phyloP scores from a whole-genome alignment of 2,888 invertebrate genomes.

The Nemotelus pantherinus region DNA sequence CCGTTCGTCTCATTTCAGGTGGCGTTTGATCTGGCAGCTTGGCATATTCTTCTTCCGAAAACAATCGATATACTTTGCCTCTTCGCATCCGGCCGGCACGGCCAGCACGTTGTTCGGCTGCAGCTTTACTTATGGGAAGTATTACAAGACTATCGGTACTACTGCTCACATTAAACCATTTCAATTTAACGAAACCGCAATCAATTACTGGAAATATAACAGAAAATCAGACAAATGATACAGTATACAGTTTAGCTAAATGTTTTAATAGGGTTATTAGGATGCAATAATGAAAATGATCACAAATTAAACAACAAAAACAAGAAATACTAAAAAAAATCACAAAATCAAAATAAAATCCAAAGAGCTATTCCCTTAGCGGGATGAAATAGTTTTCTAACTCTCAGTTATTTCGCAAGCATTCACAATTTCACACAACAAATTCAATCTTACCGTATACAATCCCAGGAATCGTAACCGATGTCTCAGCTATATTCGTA shows the following conservation, averaged over 20 bases:
- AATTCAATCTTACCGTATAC: conserved; percentile 76
- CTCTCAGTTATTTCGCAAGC: neutral
- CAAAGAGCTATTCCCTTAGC: too few species aligned
- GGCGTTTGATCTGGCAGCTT: conserved; percentile 77
- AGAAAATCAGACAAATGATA: too few species aligned
- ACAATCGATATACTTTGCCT: conserved; percentile 88
- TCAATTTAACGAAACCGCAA: conserved; percentile 93
- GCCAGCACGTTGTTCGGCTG: conserved; percentile 92
- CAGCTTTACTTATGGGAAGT: conserved; percentile 85
- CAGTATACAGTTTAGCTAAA: too few species aligned
- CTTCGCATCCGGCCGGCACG: conserved; percentile 85
- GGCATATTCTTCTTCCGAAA: conserved; percentile 79
- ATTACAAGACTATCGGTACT: conserved; percentile 86
- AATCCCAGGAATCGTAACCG: conserved; percentile 93
- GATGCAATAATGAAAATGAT: too few species aligned
- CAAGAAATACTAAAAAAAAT: too few species aligned
- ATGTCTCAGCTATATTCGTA: conserved; percentile 97
- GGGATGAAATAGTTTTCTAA: too few species aligned
- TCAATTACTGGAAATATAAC: conserved; percentile 79
- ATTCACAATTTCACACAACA: neutral
- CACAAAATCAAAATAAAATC: too few species aligned
- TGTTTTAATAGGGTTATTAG: too few species aligned
- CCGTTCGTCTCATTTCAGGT: conserved; percentile 93
- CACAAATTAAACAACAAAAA: too few species aligned
- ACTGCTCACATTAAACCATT: conserved; percentile 85